Base-by-base conservation (phyloP, 2,797 vertebrate genomes). In the Sebastes hubbsi region DNA sequence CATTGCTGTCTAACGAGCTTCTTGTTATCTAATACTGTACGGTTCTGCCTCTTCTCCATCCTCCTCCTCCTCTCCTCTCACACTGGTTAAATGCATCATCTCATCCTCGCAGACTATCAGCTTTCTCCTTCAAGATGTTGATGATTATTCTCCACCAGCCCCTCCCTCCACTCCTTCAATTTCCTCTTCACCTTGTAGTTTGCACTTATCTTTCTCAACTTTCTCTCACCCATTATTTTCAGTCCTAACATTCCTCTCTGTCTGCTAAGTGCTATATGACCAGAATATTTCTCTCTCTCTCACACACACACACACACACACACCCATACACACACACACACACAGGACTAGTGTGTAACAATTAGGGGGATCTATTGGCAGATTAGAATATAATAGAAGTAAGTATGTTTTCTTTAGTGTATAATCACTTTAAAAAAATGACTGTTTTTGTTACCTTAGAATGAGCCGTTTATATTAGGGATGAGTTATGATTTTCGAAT, bases 81-180 rank as follows among this genome's bases (percentile, higher is more conserved):
- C 59, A 46, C 74, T 10, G 1, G 20, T 65, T 82, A 79, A 82
- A 86, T 77, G 71, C 80, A 89, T 89, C 80, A 79, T 34, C 79
- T 65, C 75, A 60, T 86, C 76, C 73, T 69, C 2, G 3, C 65
- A 83, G 59, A 84, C 65, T 65, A 84, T 91, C 87, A 73, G 64
- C 71, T 89, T 87, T 89, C 85, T 88, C 76, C 71, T 88, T 83
- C 25, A 82, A 80, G 79, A 83, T 82, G 84, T 79, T 79, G 46
- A 84, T 84, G 70, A 81, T 87, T 77, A 69, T 76, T 81, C 52
- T 73, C 58, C 70, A 46, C 36, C 49, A 22, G 32, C 77, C 63
- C 34, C 34, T 64, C 25, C 73, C 36, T 77, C 70, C 60, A 29
- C 5, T 16, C 29, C 56, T 58, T 77, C 22, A 77, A 68, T 82